These are phyloP conservation scores for Gila robusta DNA, from an alignment of 2,797 vertebrate genomes.

Conservation along the genomic window DNA sequence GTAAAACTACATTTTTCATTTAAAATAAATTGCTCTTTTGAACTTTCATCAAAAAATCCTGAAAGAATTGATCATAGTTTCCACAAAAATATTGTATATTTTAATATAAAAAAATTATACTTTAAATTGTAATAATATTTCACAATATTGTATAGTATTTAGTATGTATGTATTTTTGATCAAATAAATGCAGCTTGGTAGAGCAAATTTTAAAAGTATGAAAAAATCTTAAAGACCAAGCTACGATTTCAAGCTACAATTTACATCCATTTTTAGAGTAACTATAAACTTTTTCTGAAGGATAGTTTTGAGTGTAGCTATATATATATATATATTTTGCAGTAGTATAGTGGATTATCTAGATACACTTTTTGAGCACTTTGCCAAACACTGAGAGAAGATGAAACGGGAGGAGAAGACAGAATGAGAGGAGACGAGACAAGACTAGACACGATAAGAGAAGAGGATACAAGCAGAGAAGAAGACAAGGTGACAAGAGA, in stretches of 20 bases:
- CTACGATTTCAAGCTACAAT: not conserved
- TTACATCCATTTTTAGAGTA: not conserved
- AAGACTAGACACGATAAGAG: not conserved
- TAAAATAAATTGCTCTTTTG: not conserved
- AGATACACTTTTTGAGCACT: not conserved
- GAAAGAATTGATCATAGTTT: not conserved
- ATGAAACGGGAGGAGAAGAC: not conserved
- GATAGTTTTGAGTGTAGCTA: not conserved
- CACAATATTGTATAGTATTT: not conserved
- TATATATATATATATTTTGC: not conserved
- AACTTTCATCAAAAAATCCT: not conserved
- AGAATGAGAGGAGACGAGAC: not conserved
- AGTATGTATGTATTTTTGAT: not conserved
- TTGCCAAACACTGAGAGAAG: not conserved
- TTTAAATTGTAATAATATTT: not conserved
- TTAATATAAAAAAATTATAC: not conserved
- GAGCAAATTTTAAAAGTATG: not conserved
- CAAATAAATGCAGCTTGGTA: not conserved
- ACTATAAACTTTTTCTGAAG: not conserved
- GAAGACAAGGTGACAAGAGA: conserved; percentile 10
- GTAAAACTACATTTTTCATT: not conserved
- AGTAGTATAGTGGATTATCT: not conserved
- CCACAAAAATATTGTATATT: not conserved
- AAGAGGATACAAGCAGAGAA: not conserved
- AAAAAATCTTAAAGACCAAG: not conserved